A percentile compares a stretch with the other conserved stretches of the same genome.
These are phyloP conservation scores for Syrista parreyssii DNA, from an alignment of 2,888 invertebrate species.

Conservation along the genomic window DNA sequence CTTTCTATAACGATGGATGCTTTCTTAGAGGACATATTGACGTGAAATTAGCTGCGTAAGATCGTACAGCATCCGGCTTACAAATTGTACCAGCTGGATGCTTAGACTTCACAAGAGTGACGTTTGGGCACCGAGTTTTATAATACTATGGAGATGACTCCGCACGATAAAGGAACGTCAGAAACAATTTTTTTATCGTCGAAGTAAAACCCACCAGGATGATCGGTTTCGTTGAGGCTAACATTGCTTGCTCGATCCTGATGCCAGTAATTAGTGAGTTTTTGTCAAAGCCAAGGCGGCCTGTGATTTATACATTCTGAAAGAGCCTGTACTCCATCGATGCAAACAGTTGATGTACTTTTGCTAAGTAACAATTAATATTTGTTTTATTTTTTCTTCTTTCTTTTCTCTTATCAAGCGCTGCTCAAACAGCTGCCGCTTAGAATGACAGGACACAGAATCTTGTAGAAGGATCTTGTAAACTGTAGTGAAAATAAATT, in stretches of 20 bases:
- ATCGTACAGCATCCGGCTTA: not conserved
- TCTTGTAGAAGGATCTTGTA: not conserved
- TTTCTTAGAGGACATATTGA: not conserved
- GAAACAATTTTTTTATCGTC: not conserved
- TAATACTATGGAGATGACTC: not conserved
- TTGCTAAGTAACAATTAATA: not conserved
- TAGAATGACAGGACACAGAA: not conserved
- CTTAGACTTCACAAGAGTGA: not conserved
- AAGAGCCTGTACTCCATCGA: not conserved
- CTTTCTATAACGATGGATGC: conserved; percentile 15
- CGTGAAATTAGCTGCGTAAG: not conserved
- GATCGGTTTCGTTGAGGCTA: not conserved
- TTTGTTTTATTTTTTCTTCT: too few relatives aligned
- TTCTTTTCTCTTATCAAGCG: not conserved
- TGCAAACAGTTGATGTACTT: not conserved
- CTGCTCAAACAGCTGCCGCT: not conserved
- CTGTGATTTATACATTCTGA: not conserved
- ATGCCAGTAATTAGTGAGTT: not conserved
- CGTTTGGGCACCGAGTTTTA: not conserved
- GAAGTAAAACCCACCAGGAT: not conserved
- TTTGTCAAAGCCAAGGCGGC: not conserved
- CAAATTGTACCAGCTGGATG: not conserved
- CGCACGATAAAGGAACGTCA: not conserved
- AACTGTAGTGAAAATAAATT: not conserved
- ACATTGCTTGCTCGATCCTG: not conserved